A percentile compares a stretch with the other conserved stretches of the same genome.
Conservation (phyloP, 2,888 invertebrate species). For the Stenodema calcarata region DNA sequence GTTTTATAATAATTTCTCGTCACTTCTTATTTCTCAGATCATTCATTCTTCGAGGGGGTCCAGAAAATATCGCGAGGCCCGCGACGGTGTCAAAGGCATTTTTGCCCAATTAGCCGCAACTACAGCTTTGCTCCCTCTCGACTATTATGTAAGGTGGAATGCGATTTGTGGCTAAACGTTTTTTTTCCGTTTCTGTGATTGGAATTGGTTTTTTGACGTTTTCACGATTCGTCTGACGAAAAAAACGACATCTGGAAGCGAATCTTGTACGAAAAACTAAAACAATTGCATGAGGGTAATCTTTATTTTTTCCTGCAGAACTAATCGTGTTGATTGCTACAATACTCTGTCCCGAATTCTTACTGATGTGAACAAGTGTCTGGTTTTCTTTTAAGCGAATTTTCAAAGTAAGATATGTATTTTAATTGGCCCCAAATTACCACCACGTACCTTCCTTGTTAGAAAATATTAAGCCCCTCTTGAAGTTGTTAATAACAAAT, state of each 20-base stretch:
- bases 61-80: constrained; percentile 1
- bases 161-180: not conserved
- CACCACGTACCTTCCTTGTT: too few relatives aligned
- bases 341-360: not conserved
- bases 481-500: too few relatives aligned
- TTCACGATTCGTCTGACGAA: not conserved
- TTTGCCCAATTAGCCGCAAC: constrained; percentile 43
- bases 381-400: too few relatives aligned
- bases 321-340: not conserved
- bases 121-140: constrained; percentile 35
- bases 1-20: not conserved
- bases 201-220: not conserved
- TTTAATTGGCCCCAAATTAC: too few relatives aligned
- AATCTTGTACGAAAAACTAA: not conserved
- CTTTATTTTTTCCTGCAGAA: constrained; percentile 19
- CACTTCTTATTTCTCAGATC: constrained; percentile 18
- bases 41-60: constrained; percentile 23
- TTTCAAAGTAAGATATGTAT: too few relatives aligned
- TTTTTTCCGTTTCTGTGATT: not conserved
- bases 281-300: constrained; percentile 16
- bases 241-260: not conserved
- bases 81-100: constrained; percentile 33
- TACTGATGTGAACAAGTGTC: too few relatives aligned
- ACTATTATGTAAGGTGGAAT: constrained; percentile 41
- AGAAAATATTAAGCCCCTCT: too few relatives aligned